These are phyloP conservation scores for Pelecanus crispus DNA, from an alignment of 2,113 vertebrate species.

Conservation along the genomic window DNA sequence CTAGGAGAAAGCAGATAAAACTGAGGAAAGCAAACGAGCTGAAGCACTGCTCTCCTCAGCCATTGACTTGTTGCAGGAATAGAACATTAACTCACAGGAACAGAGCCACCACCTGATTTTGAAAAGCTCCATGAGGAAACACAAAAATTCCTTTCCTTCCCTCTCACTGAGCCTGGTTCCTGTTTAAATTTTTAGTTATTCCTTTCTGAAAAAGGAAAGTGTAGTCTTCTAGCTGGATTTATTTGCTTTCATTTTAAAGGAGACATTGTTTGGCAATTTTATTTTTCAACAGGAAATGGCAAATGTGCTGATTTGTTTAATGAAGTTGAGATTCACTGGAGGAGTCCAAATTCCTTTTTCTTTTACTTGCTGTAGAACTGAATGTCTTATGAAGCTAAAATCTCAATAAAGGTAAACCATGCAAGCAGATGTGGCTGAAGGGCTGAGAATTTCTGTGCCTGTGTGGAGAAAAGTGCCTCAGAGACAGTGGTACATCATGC, in stretches of 20 bases:
- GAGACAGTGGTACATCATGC: background rate
- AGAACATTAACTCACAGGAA: background rate
- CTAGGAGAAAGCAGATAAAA: background rate
- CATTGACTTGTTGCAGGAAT: background rate
- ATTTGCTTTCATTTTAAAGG: slow-evolving; percentile 14
- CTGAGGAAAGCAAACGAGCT: background rate
- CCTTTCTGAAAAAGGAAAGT: background rate
- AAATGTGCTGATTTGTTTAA: slow-evolving; percentile 43
- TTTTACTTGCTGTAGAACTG: background rate
- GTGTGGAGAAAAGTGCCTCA: background rate
- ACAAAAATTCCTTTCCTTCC: background rate
- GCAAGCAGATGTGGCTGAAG: background rate
- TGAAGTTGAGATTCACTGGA: background rate
- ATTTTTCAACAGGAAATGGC: slow-evolving; percentile 45
- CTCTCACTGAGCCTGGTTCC: background rate
- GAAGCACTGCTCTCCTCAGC: background rate
- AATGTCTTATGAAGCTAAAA: background rate
- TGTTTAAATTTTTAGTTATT: background rate
- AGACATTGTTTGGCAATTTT: slow-evolving; percentile 1
- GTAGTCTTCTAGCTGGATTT: background rate
- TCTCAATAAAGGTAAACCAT: background rate
- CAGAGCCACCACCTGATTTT: background rate
- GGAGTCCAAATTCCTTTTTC: background rate
- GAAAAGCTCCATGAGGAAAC: background rate
- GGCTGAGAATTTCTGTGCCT: background rate